Conservation (phyloP, 1,140 invertebrate genomes). For the Drosophila neocordata region DNA sequence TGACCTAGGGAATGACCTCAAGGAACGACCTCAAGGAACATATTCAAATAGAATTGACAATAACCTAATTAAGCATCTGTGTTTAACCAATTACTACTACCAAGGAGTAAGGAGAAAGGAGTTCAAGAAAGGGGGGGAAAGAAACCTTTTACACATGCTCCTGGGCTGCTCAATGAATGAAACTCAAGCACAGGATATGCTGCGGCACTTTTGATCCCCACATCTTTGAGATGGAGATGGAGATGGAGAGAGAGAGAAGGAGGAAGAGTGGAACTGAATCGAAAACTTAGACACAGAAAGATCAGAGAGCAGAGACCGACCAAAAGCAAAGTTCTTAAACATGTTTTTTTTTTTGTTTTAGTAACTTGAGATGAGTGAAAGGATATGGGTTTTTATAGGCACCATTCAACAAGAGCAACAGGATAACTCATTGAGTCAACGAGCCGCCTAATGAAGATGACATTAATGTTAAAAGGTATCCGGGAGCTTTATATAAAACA, state of each 20-base stretch:
- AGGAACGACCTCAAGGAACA: too few relatives aligned
- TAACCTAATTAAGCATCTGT: conserved; percentile 46
- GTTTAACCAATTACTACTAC: conserved; percentile 14
- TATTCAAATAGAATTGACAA: conserved; percentile 11
- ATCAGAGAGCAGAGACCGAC: conserved; percentile 46
- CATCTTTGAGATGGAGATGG: background rate
- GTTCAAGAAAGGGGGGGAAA: background rate
- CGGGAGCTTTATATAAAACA: background rate
- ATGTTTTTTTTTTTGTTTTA: background rate
- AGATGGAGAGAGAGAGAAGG: background rate
- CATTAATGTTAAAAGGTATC: background rate
- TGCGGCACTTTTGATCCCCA: conserved; percentile 53
- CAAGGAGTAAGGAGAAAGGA: background rate
- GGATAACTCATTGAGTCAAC: conserved; percentile 11
- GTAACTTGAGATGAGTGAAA: conserved; percentile 48
- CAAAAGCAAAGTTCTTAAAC: background rate
- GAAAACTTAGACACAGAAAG: conserved; percentile 24
- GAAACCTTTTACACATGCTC: background rate
- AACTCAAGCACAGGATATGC: conserved; percentile 63
- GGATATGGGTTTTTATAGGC: conserved; percentile 33
- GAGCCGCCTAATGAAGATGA: conserved; percentile 5
- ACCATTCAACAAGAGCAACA: conserved; percentile 10
- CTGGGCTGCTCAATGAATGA: conserved; percentile 41
- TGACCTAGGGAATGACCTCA: background rate
- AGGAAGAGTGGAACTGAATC: background rate